Evolutionary conservation across 2,888 invertebrate genomes (phyloP), one percentile per base, ranked within the genome.

Genomic region (Agriopis marginaria): DNA sequence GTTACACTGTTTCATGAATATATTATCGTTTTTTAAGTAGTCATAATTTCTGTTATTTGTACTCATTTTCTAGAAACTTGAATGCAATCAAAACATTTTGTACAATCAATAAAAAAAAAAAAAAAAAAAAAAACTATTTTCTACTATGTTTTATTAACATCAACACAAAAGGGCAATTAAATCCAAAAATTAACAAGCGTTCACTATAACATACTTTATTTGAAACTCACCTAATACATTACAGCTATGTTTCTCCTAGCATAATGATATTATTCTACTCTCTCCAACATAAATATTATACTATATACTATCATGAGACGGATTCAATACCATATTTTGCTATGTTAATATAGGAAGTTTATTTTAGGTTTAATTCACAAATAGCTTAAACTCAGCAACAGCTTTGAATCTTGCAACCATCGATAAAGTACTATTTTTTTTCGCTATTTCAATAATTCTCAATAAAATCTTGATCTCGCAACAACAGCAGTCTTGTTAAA

Each of bases 301-400:
- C 44, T 53, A 53, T 62, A 54, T n/a, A 72, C 65, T 66, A 68
- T 47, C 14, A 68, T 72, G 74, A 76, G 74, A 77, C 76, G 76
- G 77, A 77, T 69, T 71, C 54, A 45, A 65, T 63, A 66, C 53
- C 54, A 70, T 66, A 59, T 40, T 63, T 66, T 42, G 32, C 49
- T 66, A 70, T 53, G 17, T 23, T 53, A 44, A 45, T 56, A 64
- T 64, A 68, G 67, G 67, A 50, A 60, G n/a, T n/a, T 40, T 42
- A 32, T 32, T 54, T 58, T 44, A 62, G 51, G 56, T 68, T 58
- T 17, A 9, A 53, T 64, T 55, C 42, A 45, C 44, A 56, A 58
- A 50, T 65, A 65, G 65, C 58, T 66, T 53, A 58, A 70, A 70
- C 56, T 66, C 61, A 59, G 65, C 53, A 70, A 63, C 45, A 64